Evolutionary conservation across 2,888 invertebrate genomes (phyloP).

Genomic region (Oxycera nigricornis): DNA sequence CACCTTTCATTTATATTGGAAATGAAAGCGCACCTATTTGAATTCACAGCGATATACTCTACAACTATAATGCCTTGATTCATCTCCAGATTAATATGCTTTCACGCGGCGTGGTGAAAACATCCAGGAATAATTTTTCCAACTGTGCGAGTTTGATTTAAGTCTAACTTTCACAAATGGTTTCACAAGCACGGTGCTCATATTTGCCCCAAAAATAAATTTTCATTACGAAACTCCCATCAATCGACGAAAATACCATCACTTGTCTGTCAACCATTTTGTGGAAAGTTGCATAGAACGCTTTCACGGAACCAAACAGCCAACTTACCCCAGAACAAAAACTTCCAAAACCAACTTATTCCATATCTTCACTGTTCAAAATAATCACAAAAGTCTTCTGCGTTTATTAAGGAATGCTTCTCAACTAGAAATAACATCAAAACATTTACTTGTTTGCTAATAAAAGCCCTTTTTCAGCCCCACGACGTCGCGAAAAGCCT

Average conservation of each 20-base stretch:
- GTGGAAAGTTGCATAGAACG: background rate
- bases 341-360: constrained; percentile 22
- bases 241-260: background rate
- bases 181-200: too few relatives aligned
- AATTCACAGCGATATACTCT: too few relatives aligned
- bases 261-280: constrained; percentile 22
- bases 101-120: too few relatives aligned
- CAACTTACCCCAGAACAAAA: constrained; percentile 34
- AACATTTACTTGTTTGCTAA: background rate
- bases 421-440: background rate
- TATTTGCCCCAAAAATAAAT: background rate
- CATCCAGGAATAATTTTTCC: too few relatives aligned
- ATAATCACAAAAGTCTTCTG: constrained; percentile 26
- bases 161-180: too few relatives aligned
- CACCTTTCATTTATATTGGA: too few relatives aligned
- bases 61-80: too few relatives aligned
- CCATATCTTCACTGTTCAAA: constrained; percentile 33
- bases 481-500: constrained; percentile 19
- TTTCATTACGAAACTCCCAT: background rate
- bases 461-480: constrained; percentile 8
- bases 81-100: too few relatives aligned
- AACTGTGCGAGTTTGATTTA: too few relatives aligned
- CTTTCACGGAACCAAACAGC: constrained; percentile 17
- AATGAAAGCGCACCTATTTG: too few relatives aligned
- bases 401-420: constrained; percentile 20